Evolutionary conservation across 1,140 invertebrate genomes (phyloP).

Genomic region (Meloidogyne hapla): DNA sequence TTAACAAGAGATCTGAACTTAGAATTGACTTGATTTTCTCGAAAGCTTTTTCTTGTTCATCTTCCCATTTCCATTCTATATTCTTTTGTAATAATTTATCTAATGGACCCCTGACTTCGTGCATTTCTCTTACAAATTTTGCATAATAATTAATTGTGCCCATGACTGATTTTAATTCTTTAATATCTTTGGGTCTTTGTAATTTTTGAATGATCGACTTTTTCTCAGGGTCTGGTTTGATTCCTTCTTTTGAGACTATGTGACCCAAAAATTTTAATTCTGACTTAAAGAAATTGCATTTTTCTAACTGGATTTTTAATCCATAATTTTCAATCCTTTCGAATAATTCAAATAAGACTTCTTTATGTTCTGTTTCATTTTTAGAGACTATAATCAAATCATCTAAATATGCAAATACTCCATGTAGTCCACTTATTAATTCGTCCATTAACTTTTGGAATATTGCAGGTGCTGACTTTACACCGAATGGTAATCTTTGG

Average conservation of each 20-base stretch:
- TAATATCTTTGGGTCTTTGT: conserved; percentile 12
- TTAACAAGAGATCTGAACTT: conserved; percentile 51
- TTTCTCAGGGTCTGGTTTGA: conserved; percentile 11
- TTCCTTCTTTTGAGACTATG: not conserved
- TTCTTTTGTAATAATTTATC: conserved; percentile 28
- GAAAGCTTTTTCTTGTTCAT: conserved; percentile 48
- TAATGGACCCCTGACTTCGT: conserved; percentile 12
- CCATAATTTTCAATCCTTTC: conserved; percentile 34
- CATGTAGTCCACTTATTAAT: conserved; percentile 8
- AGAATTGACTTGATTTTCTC: conserved; percentile 55
- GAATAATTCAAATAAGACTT: not conserved
- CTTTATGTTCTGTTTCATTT: not conserved
- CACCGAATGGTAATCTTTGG: conserved; percentile 35
- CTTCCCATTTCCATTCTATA: conserved; percentile 38
- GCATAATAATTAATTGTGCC: conserved; percentile 35
- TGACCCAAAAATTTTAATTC: conserved; percentile 7
- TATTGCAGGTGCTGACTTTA: conserved; percentile 36
- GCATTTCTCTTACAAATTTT: conserved; percentile 23
- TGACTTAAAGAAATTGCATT: conserved; percentile 17
- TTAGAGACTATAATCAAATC: conserved; percentile 34
- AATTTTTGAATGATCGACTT: not conserved
- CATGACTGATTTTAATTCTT: conserved; percentile 18
- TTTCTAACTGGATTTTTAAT: conserved; percentile 26
- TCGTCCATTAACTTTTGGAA: conserved; percentile 46
- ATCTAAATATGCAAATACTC: conserved; percentile 34